Percentiles rank a stretch among this genome's conserved stretches.
Conservation (phyloP, 2,888 invertebrate species). For the Rhamphomyia laevipes region DNA sequence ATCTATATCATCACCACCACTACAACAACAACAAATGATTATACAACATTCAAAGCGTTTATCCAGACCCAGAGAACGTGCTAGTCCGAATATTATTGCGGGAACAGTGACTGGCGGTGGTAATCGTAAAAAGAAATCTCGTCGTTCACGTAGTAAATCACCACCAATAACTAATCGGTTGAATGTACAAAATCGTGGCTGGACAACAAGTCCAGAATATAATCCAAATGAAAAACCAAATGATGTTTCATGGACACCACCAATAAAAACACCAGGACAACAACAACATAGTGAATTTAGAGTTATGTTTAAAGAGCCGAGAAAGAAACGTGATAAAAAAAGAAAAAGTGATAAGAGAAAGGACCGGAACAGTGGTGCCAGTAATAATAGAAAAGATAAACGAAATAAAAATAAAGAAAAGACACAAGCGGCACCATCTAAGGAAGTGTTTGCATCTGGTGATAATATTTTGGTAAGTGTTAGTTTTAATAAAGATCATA, state of each 20-base stretch:
- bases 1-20: conserved; percentile 3
- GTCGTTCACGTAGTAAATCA: conserved; percentile 16
- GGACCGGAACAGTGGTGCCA: conserved; percentile 27
- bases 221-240: conserved; percentile 29
- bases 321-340: conserved; percentile 29
- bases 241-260: conserved; percentile 51
- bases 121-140: conserved; percentile 18
- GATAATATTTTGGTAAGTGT: conserved; percentile 89
- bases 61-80: background rate
- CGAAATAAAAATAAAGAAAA: conserved; percentile 37
- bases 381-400: conserved; percentile 30
- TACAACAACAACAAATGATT: conserved; percentile 20
- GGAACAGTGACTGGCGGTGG: conserved; percentile 5
- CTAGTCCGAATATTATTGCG: conserved; percentile 20
- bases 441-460: conserved; percentile 86
- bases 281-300: conserved; percentile 14
- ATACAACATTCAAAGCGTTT: background rate
- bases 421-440: conserved; percentile 49
- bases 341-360: conserved; percentile 33
- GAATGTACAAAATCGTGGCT: conserved; percentile 28
- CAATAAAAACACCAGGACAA: conserved; percentile 32
- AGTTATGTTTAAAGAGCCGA: conserved; percentile 25
- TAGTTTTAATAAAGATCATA: conserved; percentile 63
- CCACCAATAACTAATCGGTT: conserved; percentile 22
- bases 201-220: conserved; percentile 48